Conservation (phyloP, 2,113 vertebrate species). For the Scolopax mira region DNA sequence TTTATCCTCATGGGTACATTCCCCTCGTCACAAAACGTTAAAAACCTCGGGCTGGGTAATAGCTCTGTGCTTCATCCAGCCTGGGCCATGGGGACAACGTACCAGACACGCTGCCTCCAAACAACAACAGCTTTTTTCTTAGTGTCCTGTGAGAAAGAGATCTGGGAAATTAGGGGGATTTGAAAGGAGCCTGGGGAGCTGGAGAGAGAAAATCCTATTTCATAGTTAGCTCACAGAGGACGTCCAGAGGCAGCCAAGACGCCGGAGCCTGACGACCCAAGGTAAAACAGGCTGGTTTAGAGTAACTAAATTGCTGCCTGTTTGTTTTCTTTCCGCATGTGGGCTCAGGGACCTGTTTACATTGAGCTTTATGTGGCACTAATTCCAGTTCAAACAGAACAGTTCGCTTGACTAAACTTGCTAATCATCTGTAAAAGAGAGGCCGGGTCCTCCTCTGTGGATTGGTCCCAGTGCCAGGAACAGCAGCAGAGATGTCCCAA, state of each 20-base stretch:
- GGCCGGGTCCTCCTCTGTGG: background rate
- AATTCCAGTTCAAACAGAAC: background rate
- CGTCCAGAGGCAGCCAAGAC: background rate
- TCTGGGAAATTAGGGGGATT: background rate
- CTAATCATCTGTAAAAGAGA: background rate
- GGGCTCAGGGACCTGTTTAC: background rate
- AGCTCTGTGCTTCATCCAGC: background rate
- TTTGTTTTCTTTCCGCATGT: background rate
- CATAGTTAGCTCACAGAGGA: background rate
- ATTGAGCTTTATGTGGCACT: background rate
- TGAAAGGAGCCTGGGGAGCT: background rate
- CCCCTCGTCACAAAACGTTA: background rate
- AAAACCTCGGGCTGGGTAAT: background rate
- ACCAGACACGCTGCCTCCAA: background rate
- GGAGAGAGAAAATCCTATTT: background rate
- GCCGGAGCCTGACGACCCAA: rapidly evolving
- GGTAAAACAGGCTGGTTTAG: background rate
- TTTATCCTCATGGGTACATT: background rate
- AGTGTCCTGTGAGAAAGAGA: background rate
- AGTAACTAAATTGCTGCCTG: background rate
- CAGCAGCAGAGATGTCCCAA: background rate
- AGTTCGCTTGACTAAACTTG: background rate
- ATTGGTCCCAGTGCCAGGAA: rapidly evolving
- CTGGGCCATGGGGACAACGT: background rate
- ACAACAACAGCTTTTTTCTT: background rate